Base-by-base conservation (phyloP, 2,888 invertebrate genomes). In the Lymantria dispar region DNA sequence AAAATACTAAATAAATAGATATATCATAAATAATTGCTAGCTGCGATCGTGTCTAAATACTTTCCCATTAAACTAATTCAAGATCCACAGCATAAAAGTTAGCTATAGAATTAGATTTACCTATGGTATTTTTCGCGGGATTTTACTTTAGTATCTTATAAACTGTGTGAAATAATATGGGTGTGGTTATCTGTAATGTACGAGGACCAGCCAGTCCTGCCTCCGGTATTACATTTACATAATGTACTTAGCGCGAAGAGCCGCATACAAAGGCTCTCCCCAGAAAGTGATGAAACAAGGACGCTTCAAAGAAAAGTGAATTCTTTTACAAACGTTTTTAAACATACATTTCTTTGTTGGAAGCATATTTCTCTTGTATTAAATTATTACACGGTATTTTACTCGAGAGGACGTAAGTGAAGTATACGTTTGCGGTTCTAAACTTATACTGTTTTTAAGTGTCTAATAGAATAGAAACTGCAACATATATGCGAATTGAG, bases 221-320 rank as follows among this genome's bases (percentile, higher is more conserved):
- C 84, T 81, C 75, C 69, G 74, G 78, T 81, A 85, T 87, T 79
- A 85, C 80, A 87, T 87, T 87, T 85, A 83, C 87, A 87, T 87
- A 87, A 87, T 83, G 80, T 84, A 83, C 83, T 86, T 85, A 85
- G 80, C 70, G 72, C 71, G 74, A 72, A 76, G 80, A 83, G 80
- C 77, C 78, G 80, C 81, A 83, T 77, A 85, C 84, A 85, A 86
- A 85, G 83, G 76, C 80, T 71, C 75, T 78, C 60, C n/a, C 48
- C 71, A 73, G 75, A 82, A 80, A 79, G 76, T 80, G 83, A 82
- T 78, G 80, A 81, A 76, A 76, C 70, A 58, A 61, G 64, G 58
- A 50, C 56, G 56, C 62, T 76, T 63, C 76, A 78, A 74, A 75
- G 74, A 67, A 84, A 85, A 83, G 72, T 79, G 74, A 70, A 76